Evolutionary conservation across 1,140 invertebrate genomes (phyloP).

Genomic region (Drosophila kepulauana): DNA sequence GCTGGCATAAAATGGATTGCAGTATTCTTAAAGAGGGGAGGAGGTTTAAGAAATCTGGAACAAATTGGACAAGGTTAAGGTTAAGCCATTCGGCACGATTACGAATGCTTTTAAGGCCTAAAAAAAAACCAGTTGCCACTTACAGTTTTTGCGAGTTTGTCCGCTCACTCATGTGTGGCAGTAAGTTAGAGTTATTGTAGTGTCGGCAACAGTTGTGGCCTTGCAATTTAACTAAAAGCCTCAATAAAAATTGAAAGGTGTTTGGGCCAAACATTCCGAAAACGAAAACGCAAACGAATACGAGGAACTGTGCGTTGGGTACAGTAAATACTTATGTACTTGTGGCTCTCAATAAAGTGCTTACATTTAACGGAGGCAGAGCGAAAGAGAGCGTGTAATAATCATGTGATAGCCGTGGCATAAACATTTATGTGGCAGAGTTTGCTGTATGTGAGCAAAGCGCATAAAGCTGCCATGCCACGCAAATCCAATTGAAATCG

Average conservation of each 20-base stretch:
- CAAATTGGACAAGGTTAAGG: slow-evolving; percentile 75
- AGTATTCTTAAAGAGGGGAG: neutral
- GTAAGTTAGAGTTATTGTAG: slow-evolving; percentile 69
- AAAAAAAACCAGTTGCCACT: slow-evolving; percentile 8
- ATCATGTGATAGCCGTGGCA: slow-evolving; percentile 56
- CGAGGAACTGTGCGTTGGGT: neutral
- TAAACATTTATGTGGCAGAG: slow-evolving; percentile 69
- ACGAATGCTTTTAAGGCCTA: slow-evolving; percentile 52
- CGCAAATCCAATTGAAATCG: slow-evolving; percentile 79
- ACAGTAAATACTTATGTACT: slow-evolving; percentile 29
- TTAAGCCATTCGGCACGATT: slow-evolving; percentile 33
- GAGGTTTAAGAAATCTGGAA: slow-evolving; percentile 28
- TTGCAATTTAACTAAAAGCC: slow-evolving; percentile 81
- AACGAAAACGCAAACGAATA: neutral
- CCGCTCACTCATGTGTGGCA: slow-evolving; percentile 46
- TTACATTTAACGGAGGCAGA: slow-evolving; percentile 38
- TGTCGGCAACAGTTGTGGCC: slow-evolving; percentile 61
- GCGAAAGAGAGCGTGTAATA: slow-evolving; percentile 30
- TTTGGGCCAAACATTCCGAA: slow-evolving; percentile 27
- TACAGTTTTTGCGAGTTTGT: neutral
- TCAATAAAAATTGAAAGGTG: slow-evolving; percentile 73
- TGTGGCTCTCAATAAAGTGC: slow-evolving; percentile 47
- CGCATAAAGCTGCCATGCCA: slow-evolving; percentile 51
- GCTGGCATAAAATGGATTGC: neutral
- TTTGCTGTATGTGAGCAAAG: slow-evolving; percentile 19